A percentile compares a stretch with the other conserved stretches of the same genome.
These are phyloP conservation scores for Chrysopilus asiliformis DNA, from an alignment of 2,888 invertebrate genomes.

Conservation along the genomic window DNA sequence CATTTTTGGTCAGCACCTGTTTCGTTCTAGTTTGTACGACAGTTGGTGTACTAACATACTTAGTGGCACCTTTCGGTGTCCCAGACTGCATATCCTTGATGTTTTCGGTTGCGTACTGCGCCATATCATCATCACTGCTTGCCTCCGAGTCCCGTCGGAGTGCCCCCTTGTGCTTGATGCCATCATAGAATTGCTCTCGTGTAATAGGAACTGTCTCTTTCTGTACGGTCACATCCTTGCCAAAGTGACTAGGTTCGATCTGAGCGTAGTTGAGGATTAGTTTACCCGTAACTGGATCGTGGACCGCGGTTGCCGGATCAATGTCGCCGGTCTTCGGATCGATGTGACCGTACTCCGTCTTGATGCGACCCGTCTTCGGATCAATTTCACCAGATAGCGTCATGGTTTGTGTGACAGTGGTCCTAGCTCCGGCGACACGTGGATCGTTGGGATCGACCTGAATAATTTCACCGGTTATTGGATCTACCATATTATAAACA, in stretches of 20 bases:
- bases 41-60: slow-evolving; percentile 50
- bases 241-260: slow-evolving; percentile 62
- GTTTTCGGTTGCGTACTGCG: slow-evolving; percentile 54
- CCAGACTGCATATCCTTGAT: slow-evolving; percentile 41
- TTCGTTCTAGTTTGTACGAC: slow-evolving; percentile 87
- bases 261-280: slow-evolving; percentile 60
- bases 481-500: slow-evolving; percentile 61
- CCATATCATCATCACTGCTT: slow-evolving; percentile 50
- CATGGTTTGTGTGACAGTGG: slow-evolving; percentile 61
- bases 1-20: slow-evolving; percentile 75
- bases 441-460: slow-evolving; percentile 66
- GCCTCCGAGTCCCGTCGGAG: slow-evolving; percentile 46
- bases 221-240: slow-evolving; percentile 57
- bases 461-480: slow-evolving; percentile 58
- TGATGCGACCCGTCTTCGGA: slow-evolving; percentile 56
- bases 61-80: slow-evolving; percentile 37
- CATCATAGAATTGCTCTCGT: slow-evolving; percentile 38
- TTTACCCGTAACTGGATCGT: slow-evolving; percentile 59
- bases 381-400: slow-evolving; percentile 62
- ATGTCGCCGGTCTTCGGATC: slow-evolving; percentile 64
- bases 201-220: slow-evolving; percentile 53
- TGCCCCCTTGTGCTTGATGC: slow-evolving; percentile 33
- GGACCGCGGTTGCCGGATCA: slow-evolving; percentile 53
- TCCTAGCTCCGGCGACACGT: slow-evolving; percentile 55
- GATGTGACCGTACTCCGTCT: slow-evolving; percentile 63